Conservation (phyloP, 2,888 invertebrate genomes). For the Caenorhabditis angaria region DNA sequence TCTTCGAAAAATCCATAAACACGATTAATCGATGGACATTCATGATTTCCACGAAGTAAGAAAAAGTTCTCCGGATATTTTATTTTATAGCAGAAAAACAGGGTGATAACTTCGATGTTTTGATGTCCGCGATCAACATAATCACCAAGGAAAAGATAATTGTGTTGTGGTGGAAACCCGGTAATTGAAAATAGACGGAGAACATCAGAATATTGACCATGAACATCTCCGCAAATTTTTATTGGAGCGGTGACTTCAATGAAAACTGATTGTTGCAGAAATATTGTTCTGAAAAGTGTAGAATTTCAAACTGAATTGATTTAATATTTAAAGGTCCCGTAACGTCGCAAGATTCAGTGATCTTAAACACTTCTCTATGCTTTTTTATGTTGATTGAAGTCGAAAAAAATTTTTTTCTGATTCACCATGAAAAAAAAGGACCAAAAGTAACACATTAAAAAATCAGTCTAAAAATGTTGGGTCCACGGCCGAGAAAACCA, state of each 20-base stretch:
- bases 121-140: conserved; percentile 63
- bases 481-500: too few species aligned
- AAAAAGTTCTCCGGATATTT: conserved; percentile 56
- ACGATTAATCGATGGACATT: conserved; percentile 57
- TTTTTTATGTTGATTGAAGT: too few species aligned
- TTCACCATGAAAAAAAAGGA: too few species aligned
- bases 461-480: too few species aligned
- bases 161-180: conserved; percentile 58
- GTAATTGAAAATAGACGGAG: conserved; percentile 57
- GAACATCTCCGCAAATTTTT: conserved; percentile 63
- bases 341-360: too few species aligned
- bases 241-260: conserved; percentile 61
- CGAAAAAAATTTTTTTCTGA: too few species aligned
- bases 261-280: conserved; percentile 51
- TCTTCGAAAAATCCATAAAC: conserved; percentile 66
- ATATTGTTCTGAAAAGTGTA: conserved; percentile 42
- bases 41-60: conserved; percentile 61
- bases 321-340: background rate
- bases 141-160: conserved; percentile 66
- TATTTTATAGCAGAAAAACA: conserved; percentile 57
- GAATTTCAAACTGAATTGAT: too few species aligned
- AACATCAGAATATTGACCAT: conserved; percentile 63
- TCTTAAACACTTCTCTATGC: too few species aligned
- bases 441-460: too few species aligned
- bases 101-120: conserved; percentile 52